Percentiles rank a stretch among this genome's conserved stretches.
phyloP scores from a whole-genome alignment of 2,113 vertebrate genomes.

The Stegostoma tigrinum region DNA sequence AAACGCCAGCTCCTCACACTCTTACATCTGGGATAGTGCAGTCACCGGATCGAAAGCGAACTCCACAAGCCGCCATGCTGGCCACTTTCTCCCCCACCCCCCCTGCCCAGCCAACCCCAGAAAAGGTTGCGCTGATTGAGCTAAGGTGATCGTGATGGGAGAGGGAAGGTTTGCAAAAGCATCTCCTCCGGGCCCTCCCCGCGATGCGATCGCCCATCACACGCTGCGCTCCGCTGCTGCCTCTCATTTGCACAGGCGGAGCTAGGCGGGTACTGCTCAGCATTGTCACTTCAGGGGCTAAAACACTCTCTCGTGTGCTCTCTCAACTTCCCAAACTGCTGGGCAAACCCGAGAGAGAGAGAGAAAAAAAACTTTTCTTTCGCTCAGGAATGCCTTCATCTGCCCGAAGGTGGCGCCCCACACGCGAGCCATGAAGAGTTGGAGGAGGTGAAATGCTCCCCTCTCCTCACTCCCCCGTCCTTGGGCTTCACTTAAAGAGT shows the following conservation, averaged over 20 bases:
- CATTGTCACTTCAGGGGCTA: conserved; percentile 32
- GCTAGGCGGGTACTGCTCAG: conserved; percentile 22
- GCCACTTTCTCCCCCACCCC: background rate
- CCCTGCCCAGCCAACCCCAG: background rate
- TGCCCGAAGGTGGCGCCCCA: conserved; percentile 30
- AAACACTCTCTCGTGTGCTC: background rate
- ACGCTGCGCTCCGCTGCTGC: background rate
- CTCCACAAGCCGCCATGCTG: conserved; percentile 31
- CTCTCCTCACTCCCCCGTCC: background rate
- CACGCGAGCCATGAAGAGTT: background rate
- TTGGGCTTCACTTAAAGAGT: background rate
- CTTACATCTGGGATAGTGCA: background rate
- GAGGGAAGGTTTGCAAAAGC: conserved; percentile 1
- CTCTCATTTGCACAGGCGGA: conserved; percentile 22
- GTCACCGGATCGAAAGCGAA: background rate
- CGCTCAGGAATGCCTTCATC: background rate
- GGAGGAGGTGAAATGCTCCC: background rate
- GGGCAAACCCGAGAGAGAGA: background rate
- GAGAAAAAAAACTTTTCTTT: background rate
- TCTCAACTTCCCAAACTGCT: conserved; percentile 16
- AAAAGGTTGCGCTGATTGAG: conserved; percentile 4
- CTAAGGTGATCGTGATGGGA: conserved; percentile 20
- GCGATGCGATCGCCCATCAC: background rate
- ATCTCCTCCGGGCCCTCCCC: conserved; percentile 16
- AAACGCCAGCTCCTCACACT: no score